Conservation (phyloP, 2,888 invertebrate species). For the Watsonalla binaria region DNA sequence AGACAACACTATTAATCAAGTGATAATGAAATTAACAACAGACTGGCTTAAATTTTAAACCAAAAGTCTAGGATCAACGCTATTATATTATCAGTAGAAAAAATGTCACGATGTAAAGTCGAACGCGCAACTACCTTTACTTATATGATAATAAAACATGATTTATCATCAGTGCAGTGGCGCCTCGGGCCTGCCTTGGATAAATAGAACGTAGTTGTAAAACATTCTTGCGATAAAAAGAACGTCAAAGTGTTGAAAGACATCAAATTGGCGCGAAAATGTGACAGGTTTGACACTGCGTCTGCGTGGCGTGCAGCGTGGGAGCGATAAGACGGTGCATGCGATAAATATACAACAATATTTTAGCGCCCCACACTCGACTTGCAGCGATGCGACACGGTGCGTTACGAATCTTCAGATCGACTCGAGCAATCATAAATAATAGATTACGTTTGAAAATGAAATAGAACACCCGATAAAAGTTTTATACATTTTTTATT, state of each 20-base stretch:
- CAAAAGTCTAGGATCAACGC: not conserved
- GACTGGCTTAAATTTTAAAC: not conserved
- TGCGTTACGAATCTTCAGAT: conserved; percentile 19
- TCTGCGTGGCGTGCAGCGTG: conserved; percentile 14
- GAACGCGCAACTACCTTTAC: not conserved
- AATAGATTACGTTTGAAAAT: not conserved
- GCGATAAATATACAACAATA: conserved; percentile 30
- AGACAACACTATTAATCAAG: conserved; percentile 13
- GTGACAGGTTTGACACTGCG: conserved; percentile 30
- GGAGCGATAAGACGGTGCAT: conserved; percentile 40
- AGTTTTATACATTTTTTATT: too few species aligned
- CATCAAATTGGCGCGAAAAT: conserved; percentile 57
- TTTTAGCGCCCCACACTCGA: conserved; percentile 33
- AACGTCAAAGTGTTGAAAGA: conserved; percentile 14
- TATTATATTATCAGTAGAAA: not conserved
- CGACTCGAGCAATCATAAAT: conserved; percentile 7
- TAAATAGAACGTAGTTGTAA: conserved; percentile 21
- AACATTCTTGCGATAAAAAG: conserved; percentile 23
- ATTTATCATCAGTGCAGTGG: conserved; percentile 26
- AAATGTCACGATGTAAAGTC: not conserved
- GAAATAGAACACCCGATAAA: not conserved
- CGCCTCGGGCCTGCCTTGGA: conserved; percentile 14
- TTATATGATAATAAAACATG: conserved; percentile 28
- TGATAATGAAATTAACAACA: conserved; percentile 5
- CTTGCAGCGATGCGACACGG: conserved; percentile 32